Percentiles rank a stretch among this genome's conserved stretches.
Conservation (phyloP, 1,140 invertebrate genomes). For the Listronotus oregonensis region DNA sequence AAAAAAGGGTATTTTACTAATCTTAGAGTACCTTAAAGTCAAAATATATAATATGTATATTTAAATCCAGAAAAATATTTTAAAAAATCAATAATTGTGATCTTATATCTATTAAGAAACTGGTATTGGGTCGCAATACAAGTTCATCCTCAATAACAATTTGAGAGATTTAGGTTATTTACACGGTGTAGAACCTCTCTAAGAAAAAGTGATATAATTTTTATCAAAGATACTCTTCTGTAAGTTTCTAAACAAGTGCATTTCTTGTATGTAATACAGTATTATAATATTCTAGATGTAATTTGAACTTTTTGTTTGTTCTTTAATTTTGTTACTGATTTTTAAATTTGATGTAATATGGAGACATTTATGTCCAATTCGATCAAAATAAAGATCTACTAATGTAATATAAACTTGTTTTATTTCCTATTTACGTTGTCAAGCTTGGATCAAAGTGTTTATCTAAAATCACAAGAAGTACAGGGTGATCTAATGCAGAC, state of each 20-base stretch:
- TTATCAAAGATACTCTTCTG: conserved; percentile 69
- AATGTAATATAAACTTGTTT: conserved; percentile 10
- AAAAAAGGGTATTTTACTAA: conserved; percentile 19
- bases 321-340: neutral
- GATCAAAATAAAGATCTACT: conserved; percentile 32
- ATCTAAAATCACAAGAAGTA: too few relatives aligned
- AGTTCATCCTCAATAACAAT: too few relatives aligned
- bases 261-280: conserved; percentile 88
- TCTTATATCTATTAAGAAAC: too few relatives aligned
- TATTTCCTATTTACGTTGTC: neutral
- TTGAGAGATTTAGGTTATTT: conserved; percentile 1
- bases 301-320: neutral
- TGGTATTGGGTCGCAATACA: too few relatives aligned
- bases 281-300: conserved; percentile 59
- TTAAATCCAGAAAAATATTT: neutral
- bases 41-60: conserved; percentile 5
- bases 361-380: conserved; percentile 4
- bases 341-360: conserved; percentile 12
- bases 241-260: conserved; percentile 84
- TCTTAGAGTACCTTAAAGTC: conserved; percentile 19
- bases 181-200: conserved; percentile 13
- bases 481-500: too few relatives aligned
- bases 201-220: conserved; percentile 47
- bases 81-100: too few relatives aligned
- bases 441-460: too few relatives aligned